Base-by-base conservation (phyloP, 2,888 invertebrate species). In the Anoplius nigerrimus region DNA sequence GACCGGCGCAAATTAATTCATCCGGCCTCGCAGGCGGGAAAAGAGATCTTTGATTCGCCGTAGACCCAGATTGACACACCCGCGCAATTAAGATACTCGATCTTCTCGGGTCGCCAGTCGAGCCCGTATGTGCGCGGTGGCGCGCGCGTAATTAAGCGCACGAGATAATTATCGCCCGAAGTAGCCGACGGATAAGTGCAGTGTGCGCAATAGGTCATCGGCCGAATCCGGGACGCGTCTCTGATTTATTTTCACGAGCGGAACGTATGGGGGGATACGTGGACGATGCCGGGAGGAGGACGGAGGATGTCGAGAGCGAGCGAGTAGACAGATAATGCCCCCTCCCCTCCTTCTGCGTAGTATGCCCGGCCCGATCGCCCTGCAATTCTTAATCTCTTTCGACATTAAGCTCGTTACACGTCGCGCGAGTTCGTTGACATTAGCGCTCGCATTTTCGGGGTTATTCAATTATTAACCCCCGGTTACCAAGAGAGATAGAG, bases 201-300 rank as follows among this genome's bases (percentile, higher is more conserved):
- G 34, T 45, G 45, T 15, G 18, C 16, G 45, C 45, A 51, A 42
- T 55, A 55, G 59, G 52, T 59, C 56, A 62, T 43, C 27, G 20
- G 45, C 24, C 56, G 34, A 59, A 62, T 59, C 55, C 60, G 22
- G 43, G 52, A 53, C 43, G 16, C 22, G 42, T 20, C 34, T 11
- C 11, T 42, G 65, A 24, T 65, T 52, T 34, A 60, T 66, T 56
- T 43, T 54, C 42, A 18, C 56, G 27, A n/a, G n/a, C n/a, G 52
- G 55, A 61, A 60, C 55, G 1, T 46, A 51, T 8, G 11, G 18
- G 16, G 11, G 48, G 27, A 42, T 57, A 58, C 21, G 13, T 15
- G 18, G 21, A 46, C n/a, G 15, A 18, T 42, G 13, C 21, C 6
- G 15, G 8, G 18, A 24, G 43, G 6, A 6, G 24, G 24, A 24